Percentiles rank a stretch among this genome's conserved stretches.
phyloP scores from a whole-genome alignment of 2,113 vertebrate genomes.

The Brachyhypopomus occidentalis region DNA sequence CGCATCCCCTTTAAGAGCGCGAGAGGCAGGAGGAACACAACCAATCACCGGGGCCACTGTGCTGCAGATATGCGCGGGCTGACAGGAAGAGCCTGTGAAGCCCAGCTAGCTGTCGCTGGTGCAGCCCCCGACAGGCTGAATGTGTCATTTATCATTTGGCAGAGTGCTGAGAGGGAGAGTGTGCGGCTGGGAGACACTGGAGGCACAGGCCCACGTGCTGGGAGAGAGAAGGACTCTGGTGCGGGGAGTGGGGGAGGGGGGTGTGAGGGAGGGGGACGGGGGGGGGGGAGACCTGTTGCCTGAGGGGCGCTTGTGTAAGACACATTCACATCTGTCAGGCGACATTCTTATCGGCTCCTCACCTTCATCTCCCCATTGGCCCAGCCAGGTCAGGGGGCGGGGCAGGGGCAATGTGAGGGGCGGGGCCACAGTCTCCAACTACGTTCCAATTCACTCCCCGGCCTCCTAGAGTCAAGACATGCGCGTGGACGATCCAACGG shows the following conservation, averaged over 20 bases:
- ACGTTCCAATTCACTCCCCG: neutral
- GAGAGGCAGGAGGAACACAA: neutral
- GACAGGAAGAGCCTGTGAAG: conserved; percentile 41
- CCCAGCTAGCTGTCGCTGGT: conserved; percentile 44
- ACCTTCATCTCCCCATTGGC: conserved; percentile 49
- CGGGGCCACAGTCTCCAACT: neutral
- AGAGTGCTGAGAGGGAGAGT: conserved; percentile 31
- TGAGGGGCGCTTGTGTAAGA: conserved; percentile 50
- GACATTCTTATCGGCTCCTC: conserved; percentile 51
- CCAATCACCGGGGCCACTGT: neutral
- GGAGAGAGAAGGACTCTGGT: neutral
- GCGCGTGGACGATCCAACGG: too few relatives aligned
- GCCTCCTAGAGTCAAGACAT: neutral
- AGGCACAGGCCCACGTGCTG: conserved; percentile 46
- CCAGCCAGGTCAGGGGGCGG: conserved; percentile 23
- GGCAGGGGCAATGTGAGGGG: neutral
- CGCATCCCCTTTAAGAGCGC: neutral
- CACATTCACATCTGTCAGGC: conserved; percentile 57
- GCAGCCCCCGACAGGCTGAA: conserved; percentile 51
- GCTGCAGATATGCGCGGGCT: conserved; percentile 14
- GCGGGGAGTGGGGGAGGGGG: too few relatives aligned
- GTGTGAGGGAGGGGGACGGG: too few relatives aligned
- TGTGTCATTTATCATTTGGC: conserved; percentile 59
- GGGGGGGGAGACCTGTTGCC: conserved; percentile 59
- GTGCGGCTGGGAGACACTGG: conserved; percentile 33